A percentile compares a stretch with the other conserved stretches of the same genome.
Evolutionary conservation across 2,888 invertebrate genomes (phyloP).

Genomic region (Eristalis pertinax): DNA sequence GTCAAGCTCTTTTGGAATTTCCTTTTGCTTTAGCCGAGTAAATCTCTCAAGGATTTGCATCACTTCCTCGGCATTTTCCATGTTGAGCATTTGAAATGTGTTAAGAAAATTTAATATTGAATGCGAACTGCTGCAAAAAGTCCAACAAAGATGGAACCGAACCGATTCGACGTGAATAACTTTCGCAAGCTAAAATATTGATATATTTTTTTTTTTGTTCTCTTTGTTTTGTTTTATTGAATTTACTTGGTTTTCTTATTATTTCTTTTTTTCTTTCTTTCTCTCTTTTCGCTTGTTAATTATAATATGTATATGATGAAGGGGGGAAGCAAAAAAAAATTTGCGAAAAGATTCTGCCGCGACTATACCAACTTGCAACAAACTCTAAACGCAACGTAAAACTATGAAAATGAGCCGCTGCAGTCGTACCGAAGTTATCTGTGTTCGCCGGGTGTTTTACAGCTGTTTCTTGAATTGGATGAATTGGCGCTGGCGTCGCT

Average conservation of each 20-base stretch:
- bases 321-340: conserved; percentile 31
- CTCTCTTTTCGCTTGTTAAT: conserved; percentile 23
- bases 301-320: background rate
- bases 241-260: background rate
- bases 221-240: conserved; percentile 13
- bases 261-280: conserved; percentile 81
- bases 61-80: conserved; percentile 94
- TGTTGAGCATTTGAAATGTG: conserved; percentile 75
- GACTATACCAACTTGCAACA: conserved; percentile 46
- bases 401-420: conserved; percentile 64
- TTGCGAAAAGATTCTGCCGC: conserved; percentile 42
- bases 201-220: background rate
- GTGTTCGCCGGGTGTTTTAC: conserved; percentile 40
- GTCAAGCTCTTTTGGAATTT: conserved; percentile 93
- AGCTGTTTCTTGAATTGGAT: conserved; percentile 34
- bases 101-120: background rate
- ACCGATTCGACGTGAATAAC: background rate
- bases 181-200: background rate
- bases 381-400: conserved; percentile 67
- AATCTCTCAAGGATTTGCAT: conserved; percentile 92
- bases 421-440: conserved; percentile 48
- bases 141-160: conserved; percentile 25
- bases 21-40: conserved; percentile 88
- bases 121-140: background rate
- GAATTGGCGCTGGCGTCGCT: conserved; percentile 44